A percentile compares a stretch with the other conserved stretches of the same genome.
Evolutionary conservation across 2,113 vertebrate species (phyloP).

Genomic region (Mobula hypostoma): DNA sequence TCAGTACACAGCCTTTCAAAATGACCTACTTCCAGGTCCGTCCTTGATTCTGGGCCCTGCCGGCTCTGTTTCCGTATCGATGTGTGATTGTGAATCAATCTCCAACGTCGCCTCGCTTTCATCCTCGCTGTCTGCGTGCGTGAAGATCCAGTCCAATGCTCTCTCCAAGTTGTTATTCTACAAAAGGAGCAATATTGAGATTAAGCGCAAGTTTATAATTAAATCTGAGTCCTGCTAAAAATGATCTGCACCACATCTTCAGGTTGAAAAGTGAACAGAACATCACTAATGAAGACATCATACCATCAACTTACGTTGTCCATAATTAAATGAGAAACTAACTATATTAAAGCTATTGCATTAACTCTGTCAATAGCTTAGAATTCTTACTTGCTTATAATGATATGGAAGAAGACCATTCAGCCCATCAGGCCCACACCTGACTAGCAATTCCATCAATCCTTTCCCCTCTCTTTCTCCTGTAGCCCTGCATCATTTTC

Average conservation of each 20-base stretch:
- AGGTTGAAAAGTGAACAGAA: neutral
- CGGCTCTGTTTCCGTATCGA: conserved; percentile 67
- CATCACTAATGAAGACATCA: neutral
- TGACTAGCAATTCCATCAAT: neutral
- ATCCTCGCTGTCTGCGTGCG: conserved; percentile 76
- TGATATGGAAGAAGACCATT: too few species aligned
- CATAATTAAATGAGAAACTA: neutral
- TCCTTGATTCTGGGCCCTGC: conserved; percentile 82
- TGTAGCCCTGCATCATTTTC: too few species aligned
- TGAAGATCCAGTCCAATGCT: conserved; percentile 95
- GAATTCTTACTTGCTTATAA: too few species aligned
- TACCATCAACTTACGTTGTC: neutral
- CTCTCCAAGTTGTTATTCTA: conserved; percentile 91
- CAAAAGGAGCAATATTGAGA: neutral
- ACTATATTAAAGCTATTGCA: too few species aligned
- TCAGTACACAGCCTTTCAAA: neutral
- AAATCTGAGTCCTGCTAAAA: neutral
- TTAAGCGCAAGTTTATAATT: neutral
- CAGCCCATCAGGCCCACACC: too few species aligned
- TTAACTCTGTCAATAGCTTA: too few species aligned
- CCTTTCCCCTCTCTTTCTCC: too few species aligned
- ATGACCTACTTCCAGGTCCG: conserved; percentile 85
- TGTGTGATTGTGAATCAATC: conserved; percentile 70
- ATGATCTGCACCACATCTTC: neutral
- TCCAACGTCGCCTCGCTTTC: conserved; percentile 61